Percentiles rank a stretch among this genome's conserved stretches.
These are phyloP conservation scores for Etheostoma perlongum DNA, from an alignment of 2,797 vertebrate genomes.

Conservation along the genomic window DNA sequence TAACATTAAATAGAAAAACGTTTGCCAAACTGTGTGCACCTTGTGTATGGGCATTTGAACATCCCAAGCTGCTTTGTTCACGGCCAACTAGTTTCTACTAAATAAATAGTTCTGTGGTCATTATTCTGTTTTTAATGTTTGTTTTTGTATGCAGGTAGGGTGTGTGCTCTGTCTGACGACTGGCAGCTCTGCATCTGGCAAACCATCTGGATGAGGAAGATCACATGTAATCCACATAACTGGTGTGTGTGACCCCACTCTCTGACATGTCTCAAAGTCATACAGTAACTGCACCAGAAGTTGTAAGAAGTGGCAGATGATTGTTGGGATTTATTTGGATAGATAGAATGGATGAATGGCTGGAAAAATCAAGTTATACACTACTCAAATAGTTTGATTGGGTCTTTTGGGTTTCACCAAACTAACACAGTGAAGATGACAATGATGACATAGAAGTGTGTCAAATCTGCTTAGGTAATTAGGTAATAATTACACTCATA, in stretches of 20 bases:
- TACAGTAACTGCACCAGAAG: slow-evolving; percentile 34
- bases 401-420: not conserved
- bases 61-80: slow-evolving; percentile 16
- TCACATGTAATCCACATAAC: slow-evolving; percentile 76
- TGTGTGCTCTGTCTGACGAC: slow-evolving; percentile 62
- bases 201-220: slow-evolving; percentile 81
- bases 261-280: slow-evolving; percentile 28
- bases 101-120: not conserved
- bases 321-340: slow-evolving; percentile 8
- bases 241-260: slow-evolving; percentile 64
- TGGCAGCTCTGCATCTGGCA: slow-evolving; percentile 79
- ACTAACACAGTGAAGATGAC: not conserved
- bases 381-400: not conserved
- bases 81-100: slow-evolving; percentile 1
- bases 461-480: not conserved
- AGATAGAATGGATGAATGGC: not conserved
- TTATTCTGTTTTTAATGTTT: slow-evolving; percentile 56
- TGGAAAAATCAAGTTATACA: not conserved
- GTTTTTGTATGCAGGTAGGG: slow-evolving; percentile 72
- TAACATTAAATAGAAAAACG: slow-evolving; percentile 26
- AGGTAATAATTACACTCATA: not conserved
- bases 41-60: slow-evolving; percentile 30
- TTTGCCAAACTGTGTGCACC: slow-evolving; percentile 24
- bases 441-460: not conserved
- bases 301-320: slow-evolving; percentile 30